Evolutionary conservation across 2,113 vertebrate genomes (phyloP), one percentile per base, ranked within the genome.

Genomic region (Lepisosteus oculatus): DNA sequence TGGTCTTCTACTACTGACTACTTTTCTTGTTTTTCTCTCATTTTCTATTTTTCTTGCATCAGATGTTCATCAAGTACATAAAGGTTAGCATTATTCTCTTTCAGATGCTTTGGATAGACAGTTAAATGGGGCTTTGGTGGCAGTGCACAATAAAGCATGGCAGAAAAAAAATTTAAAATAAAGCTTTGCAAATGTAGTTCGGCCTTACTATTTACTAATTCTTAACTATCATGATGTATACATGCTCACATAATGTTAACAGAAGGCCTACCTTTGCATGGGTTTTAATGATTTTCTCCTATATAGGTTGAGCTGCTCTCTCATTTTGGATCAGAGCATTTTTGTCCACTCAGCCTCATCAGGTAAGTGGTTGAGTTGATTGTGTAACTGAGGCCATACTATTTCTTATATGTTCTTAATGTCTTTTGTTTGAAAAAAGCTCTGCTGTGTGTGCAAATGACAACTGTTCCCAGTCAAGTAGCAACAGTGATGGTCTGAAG

Each of bases 61-160:
- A 99, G 97, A 99, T 99, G 97, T 99, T 99, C 97, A 99, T 98
- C 97, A 99, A 98, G 89, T 99, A 99, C 94, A 95, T 99, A 93
- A 99, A 99, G 97, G 97, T 99, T 97, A 97, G 97, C 93, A 93
- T 86, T 85, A 87, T 89, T 90, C 85, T 94, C 86, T 92, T 83
- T 84, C 85, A 85, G 85, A 88, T 85, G 63, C 88, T 83, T 77
- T 83, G 74, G 85, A 71, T 90, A 82, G 63, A 71, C 84, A 85
- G 71, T 71, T 80, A 51, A 9, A 9, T 76, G 72, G 86, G 70
- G 77, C 81, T 88, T 85, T 78, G 81, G 69, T 3, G 2, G 69
- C 77, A 80, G 70, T 64, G 68, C 59, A 17, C 76, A 76, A 68
- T 89, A 90, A 83, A 92, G 90, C 92, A 94, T 93, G 93, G 78